phyloP scores from a whole-genome alignment of 1,140 invertebrate genomes.

The Aporrectodea caliginosa region DNA sequence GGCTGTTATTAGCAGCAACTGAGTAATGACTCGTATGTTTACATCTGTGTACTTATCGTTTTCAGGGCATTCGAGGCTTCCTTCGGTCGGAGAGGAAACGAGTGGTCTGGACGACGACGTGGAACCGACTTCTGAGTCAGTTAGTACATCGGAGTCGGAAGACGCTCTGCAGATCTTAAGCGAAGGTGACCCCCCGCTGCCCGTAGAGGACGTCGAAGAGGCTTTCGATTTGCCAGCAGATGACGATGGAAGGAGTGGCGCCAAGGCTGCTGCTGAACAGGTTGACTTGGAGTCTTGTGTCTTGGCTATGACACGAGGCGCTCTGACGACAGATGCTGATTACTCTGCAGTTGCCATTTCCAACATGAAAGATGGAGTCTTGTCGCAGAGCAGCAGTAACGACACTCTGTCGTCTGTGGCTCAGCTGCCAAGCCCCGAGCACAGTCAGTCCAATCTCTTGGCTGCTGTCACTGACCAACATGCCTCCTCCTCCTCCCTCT shows the following conservation, averaged over 20 bases:
- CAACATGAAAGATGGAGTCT: slow-evolving; percentile 38
- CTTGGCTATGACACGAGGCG: neutral
- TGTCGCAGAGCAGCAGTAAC: slow-evolving; percentile 44
- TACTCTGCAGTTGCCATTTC: neutral
- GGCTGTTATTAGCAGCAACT: too few species aligned
- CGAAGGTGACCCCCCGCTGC: slow-evolving; percentile 8
- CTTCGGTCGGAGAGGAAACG: neutral
- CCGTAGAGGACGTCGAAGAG: slow-evolving; percentile 7
- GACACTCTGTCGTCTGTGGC: slow-evolving; percentile 44
- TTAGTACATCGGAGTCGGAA: neutral
- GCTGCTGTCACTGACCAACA: too few species aligned
- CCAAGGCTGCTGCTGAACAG: too few species aligned
- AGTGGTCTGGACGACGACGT: neutral
- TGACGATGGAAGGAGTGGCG: too few species aligned
- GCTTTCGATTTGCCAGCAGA: neutral
- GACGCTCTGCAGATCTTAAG: neutral
- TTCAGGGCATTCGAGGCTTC: neutral
- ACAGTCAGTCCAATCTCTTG: slow-evolving; percentile 4
- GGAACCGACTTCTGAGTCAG: neutral
- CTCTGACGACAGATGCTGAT: neutral
- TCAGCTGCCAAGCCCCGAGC: slow-evolving; percentile 44
- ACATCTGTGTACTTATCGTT: too few species aligned
- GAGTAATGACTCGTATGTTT: too few species aligned
- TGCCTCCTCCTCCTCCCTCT: too few species aligned
- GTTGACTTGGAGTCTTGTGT: slow-evolving; percentile 36